Evolutionary conservation across 2,888 invertebrate species (phyloP), one percentile per base, ranked within the genome.

Genomic region (Tinea trinotella): DNA sequence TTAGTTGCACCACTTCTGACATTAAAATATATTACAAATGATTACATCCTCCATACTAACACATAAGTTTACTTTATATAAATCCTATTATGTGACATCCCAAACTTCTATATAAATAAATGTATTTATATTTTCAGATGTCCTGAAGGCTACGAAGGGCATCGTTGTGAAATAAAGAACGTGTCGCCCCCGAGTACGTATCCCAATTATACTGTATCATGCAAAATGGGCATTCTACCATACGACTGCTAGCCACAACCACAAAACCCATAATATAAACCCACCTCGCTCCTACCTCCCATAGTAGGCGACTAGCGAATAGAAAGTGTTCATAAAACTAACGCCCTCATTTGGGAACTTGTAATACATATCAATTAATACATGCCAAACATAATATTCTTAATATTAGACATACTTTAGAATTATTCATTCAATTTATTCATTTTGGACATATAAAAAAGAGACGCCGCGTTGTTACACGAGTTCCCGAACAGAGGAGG

Each of bases 151-250:
- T 93, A 90, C 89, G 90, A 90, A 74, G 93, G 93, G 69, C 89
- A 89, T 74, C 90, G 92, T 70, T 94, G 94, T 86, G 92, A 92
- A 84, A 90, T 89, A 79, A 93, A 94, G 90, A 90, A 91, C 81
- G 90, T 92, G 72, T 89, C 89, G 78, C 78, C 80, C 73, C 90
- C 91, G 88, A 92, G 92, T 92, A 92, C 90, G 92, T 92, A 92
- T 91, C 90, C 7, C n/a, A 89, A 84, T 88, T n/a, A n/a, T n/a
- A n/a, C 90, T 81, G 91, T 90, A 87, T 89, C 90, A 84, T 92
- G 92, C 91, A 91, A 90, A 88, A 88, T 91, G 88, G 92, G 92
- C 84, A 89, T 91, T 91, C 90, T 72, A 90, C 89, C 81, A 91
- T 92, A 91, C 88, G 92, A 92, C 88, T 92, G 92, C 88, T 92